Evolutionary conservation across 2,797 vertebrate species (phyloP), one percentile per base, ranked within the genome.

Genomic region (Psittacula echo): DNA sequence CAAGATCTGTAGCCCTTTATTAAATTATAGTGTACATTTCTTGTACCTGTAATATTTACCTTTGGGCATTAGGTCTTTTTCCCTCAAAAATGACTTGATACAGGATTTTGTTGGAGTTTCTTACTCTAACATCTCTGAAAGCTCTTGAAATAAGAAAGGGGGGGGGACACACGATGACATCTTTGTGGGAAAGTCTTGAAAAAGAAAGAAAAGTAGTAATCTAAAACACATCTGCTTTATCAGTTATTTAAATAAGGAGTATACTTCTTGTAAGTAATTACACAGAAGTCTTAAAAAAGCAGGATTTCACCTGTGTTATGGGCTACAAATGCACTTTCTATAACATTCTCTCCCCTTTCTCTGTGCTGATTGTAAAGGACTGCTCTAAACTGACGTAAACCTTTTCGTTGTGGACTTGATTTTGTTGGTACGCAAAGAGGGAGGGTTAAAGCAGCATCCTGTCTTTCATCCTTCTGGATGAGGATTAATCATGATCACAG

Each of bases 401-500:
- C 26, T 87, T 71, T 83, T 66, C 1, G 2, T 5, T 39, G 60
- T 54, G 71, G 85, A 8, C 66, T 94, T 82, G 50, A 71, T 93
- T 85, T 78, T 71, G 79, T 84, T 82, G 76, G 67, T 79, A 23
- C 37, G 48, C 44, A 34, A 65, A 64, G 77, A 76, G 60, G 62
- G 77, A 7, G 67, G 66, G 88, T 71, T 67, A 34, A 81, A 70
- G 2, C 92, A 79, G 70, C 85, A 81, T 90, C 64, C 60, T 79
- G 47, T 68, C 74, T 91, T 88, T 92, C 80, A 73, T 93, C 76
- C 87, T 88, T 70, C 83, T 85, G 85, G 54, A 30, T 77, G 89
- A 85, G 82, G 91, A 93, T 97, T 95, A 94, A 91, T 79, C 83
- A 7, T 79, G 93, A 90, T 87, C 87, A 54, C 93, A 87, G 93